A percentile compares a stretch with the other conserved stretches of the same genome.
Evolutionary conservation across 2,797 vertebrate species (phyloP).

Genomic region (Xenops minutus): DNA sequence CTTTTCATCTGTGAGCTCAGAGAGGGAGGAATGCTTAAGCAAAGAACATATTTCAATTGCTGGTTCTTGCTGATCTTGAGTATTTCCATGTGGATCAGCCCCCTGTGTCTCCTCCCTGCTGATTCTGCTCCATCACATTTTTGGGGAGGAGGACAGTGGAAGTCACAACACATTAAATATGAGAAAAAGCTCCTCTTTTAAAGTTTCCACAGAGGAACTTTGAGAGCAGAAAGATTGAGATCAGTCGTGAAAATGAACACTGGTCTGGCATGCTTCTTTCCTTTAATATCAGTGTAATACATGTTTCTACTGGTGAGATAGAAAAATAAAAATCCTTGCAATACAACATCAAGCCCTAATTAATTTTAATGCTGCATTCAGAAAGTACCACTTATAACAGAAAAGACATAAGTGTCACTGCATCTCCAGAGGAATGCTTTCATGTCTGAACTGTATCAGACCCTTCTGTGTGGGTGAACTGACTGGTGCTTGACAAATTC

Average conservation of each 20-base stretch:
- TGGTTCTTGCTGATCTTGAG: not conserved
- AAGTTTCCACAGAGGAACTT: not conserved
- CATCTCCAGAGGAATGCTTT: not conserved
- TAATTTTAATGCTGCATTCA: not conserved
- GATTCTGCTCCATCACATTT: conserved; percentile 5
- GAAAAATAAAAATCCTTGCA: not conserved
- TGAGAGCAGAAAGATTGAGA: not conserved
- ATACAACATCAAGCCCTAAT: not conserved
- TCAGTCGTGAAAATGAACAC: not conserved
- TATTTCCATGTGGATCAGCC: conserved; percentile 24
- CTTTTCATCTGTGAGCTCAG: not conserved
- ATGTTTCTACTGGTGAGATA: not conserved
- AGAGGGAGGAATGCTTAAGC: not conserved
- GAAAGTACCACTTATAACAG: not conserved
- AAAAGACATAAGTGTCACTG: not conserved
- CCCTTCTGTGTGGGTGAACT: not conserved
- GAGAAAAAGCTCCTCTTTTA: not conserved
- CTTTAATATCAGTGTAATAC: not conserved
- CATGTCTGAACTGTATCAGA: not conserved
- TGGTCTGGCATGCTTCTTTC: not conserved
- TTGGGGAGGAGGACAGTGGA: not conserved
- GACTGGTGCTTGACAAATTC: not conserved
- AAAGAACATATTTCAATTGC: not conserved
- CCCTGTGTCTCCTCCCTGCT: not conserved
- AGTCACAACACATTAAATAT: not conserved